Base-by-base conservation (phyloP, 1,140 invertebrate species). In the Drosophila pallidifrons region DNA sequence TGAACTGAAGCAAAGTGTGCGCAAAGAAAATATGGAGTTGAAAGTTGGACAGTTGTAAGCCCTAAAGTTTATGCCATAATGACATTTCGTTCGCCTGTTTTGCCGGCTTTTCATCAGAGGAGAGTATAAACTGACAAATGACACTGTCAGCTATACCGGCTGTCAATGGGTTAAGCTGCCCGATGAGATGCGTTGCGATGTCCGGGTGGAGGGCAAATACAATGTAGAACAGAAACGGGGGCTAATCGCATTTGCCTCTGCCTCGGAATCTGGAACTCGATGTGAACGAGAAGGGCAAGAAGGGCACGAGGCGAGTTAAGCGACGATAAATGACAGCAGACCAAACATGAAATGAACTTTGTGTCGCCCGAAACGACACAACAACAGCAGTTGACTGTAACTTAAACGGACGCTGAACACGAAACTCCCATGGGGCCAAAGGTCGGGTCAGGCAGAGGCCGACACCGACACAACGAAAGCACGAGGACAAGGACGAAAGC, bases 231-330 rank as follows among this genome's bases (percentile, higher is more conserved):
- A 35, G 35, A 41, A 41, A 32, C 30, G 30, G 61, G 49, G 80
- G 80, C 75, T 79, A 82, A 82, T 82, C 75, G 75, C 70, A 75
- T 82, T 81, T 70, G 67, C 16, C 58, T 25, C 20, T 64, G 67
- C 15, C 49, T 28, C 11, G 49, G 20, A 25, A 28, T 6, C 7
- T 28, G 49, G 30, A 25, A 25, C 20, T 25, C 20, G 46, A 5
- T 25, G 16, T 15, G 16, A 16, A 6, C 8, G 20, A 10, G 25
- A 28, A 5, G n/a, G 30, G 57, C 61, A 41, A 43, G 54, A 13
- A 15, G 13, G 38, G 15, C 15, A 59, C 28, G 35, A 43, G 65
- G 47, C 65, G 41, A 74, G 51, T 25, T 74, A 75, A 75, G 65
- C 65, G 65, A 73, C 70, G 54, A 59, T 73, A 63, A 79, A 67